phyloP scores from a whole-genome alignment of 2,888 invertebrate species.

The Entomobrya multifasciata region DNA sequence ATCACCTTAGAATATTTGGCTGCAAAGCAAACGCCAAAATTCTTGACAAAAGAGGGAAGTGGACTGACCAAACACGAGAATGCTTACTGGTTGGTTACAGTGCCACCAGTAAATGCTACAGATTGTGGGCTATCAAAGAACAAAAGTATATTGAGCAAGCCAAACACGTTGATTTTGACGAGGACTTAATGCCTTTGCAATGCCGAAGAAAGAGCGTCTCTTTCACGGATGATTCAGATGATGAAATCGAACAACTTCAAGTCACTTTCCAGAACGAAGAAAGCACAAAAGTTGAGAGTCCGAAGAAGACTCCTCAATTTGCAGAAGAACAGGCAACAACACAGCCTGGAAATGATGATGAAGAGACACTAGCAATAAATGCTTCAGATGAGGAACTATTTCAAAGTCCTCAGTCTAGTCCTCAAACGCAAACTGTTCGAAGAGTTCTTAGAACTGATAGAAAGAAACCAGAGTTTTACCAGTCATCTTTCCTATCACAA shows the following conservation, averaged over 20 bases:
- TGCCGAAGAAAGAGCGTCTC: neutral
- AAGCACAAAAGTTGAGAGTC: too few relatives aligned
- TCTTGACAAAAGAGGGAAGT: conserved; percentile 35
- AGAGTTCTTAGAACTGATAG: neutral
- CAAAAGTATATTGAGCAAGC: conserved; percentile 77
- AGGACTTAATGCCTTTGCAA: conserved; percentile 54
- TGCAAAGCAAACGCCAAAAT: conserved; percentile 69
- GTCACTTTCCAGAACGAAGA: conserved; percentile 4
- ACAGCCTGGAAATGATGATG: neutral
- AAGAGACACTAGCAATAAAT: neutral
- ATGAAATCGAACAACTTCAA: neutral
- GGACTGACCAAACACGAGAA: conserved; percentile 47
- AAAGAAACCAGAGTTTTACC: conserved; percentile 12
- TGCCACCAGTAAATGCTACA: conserved; percentile 75
- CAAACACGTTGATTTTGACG: conserved; percentile 78
- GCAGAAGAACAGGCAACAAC: neutral
- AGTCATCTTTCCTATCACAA: conserved; percentile 21
- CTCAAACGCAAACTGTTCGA: too few relatives aligned
- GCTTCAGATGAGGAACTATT: neutral
- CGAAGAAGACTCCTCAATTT: too few relatives aligned
- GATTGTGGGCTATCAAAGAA: too few relatives aligned
- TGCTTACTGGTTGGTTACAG: conserved; percentile 77
- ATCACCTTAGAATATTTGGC: conserved; percentile 79
- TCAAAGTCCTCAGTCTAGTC: neutral
- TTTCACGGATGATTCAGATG: neutral